Conservation (phyloP, 2,113 vertebrate species). For the Mionectes macconnelli region DNA sequence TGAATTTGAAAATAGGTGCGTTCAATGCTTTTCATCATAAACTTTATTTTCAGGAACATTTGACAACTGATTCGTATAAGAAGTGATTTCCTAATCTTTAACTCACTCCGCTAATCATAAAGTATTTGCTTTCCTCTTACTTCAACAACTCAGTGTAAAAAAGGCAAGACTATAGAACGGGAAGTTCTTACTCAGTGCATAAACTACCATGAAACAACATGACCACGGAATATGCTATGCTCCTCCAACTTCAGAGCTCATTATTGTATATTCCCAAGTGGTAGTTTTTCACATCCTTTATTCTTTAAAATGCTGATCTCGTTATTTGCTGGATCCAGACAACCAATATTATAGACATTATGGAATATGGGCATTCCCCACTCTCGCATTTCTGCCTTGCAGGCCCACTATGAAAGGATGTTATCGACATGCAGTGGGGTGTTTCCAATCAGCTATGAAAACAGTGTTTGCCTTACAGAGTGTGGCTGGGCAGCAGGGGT, state of each 20-base stretch:
- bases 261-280: neutral
- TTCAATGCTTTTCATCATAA: conserved; percentile 9
- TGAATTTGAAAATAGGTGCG: neutral
- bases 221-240: neutral
- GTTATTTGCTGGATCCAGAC: neutral
- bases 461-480: neutral
- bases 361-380: rapidly evolving
- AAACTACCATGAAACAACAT: neutral
- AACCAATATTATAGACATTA: neutral
- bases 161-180: neutral
- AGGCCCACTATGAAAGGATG: neutral
- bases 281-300: neutral
- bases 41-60: neutral
- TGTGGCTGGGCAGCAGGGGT: neutral
- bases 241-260: rapidly evolving
- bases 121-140: neutral
- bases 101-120: neutral
- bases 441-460: neutral
- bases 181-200: neutral
- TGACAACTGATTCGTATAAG: neutral
- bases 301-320: neutral
- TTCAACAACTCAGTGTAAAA: neutral
- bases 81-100: neutral
- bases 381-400: neutral
- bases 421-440: neutral